A percentile compares a stretch with the other conserved stretches of the same genome.
Conservation (phyloP, 2,113 vertebrate species). For the Sphyrna mokarran region DNA sequence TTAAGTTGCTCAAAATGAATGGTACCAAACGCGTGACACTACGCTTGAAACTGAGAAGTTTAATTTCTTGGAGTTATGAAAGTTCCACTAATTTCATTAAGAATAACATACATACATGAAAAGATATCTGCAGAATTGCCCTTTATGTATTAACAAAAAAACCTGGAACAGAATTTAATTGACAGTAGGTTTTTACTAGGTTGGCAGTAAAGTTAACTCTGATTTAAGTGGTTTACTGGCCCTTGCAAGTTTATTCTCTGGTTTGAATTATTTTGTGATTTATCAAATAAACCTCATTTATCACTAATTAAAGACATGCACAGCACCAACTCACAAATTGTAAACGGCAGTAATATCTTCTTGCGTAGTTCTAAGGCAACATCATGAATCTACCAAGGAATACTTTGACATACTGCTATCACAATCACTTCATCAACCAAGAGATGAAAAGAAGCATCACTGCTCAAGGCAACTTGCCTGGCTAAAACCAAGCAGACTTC, state of each 20-base stretch:
- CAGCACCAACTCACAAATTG: not conserved
- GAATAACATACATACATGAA: not conserved
- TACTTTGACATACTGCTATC: conserved; percentile 38
- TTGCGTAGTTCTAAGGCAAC: not conserved
- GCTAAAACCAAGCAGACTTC: conserved; percentile 56
- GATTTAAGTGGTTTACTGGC: not conserved
- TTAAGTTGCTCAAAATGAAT: not conserved
- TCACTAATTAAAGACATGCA: not conserved
- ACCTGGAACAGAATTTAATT: not conserved
- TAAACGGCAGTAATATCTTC: not conserved
- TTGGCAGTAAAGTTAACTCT: not conserved
- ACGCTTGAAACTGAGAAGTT: not conserved
- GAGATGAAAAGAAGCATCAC: conserved; percentile 53
- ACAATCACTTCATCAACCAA: conserved; percentile 47
- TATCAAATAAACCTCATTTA: conserved; percentile 12
- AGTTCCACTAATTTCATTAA: not conserved
- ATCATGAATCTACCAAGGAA: conserved; percentile 23
- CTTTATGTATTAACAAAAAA: not conserved
- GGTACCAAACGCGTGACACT: not conserved
- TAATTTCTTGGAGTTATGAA: not conserved
- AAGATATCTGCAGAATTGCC: not conserved
- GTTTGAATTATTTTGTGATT: not conserved
- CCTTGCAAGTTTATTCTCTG: not conserved
- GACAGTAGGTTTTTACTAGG: not conserved
- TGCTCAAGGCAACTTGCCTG: conserved; percentile 47